Base-by-base conservation (phyloP, 1,140 invertebrate genomes). In the Drosophila mauritiana region DNA sequence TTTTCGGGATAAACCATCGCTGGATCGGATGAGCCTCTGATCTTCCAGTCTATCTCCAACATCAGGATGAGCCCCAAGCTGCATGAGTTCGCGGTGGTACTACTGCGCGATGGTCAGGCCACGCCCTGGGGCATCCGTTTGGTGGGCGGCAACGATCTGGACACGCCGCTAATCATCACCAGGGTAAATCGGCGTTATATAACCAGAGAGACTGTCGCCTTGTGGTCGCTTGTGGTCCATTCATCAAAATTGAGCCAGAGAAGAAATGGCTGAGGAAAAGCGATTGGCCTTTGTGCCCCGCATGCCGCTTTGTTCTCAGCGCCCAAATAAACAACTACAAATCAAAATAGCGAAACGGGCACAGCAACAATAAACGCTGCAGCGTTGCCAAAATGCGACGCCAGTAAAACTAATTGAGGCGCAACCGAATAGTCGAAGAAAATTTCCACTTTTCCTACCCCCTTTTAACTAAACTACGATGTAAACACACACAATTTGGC, bases 81-180 rank as follows among this genome's bases (percentile, higher is more conserved):
- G 85, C 95, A 96, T 83, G 95, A 95, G 81, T 94, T 97, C 84
- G 94, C 95, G 74, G 94, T 97, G 75, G 95, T 94, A 54, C 94
- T 98, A 85, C 94, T 94, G 84, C 94, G 97, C 80, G 96, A 96
- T 83, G 95, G 95, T 78, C 94, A 94, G 72, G 94, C 94, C 78
- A 95, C 95, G 78, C 96, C 96, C 77, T 99, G 97, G 97, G 98
- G 98, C 51, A 97, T 98, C 84, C 95, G 97, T 75, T 94, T 98
- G 63, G 96, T 97, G 72, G 98, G 98, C 78, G 98, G 98, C 69
- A 94, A 95, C 72, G 98, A 98, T 94, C 94, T 98, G 79, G 95
- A 95, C 79, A 96, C 96, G n/a, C 96, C 97, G 57, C 94, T 99
- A 80, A 95, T 97, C 91, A 95, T 99, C 91, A 98, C 97, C 79